Percentiles rank a stretch among this genome's conserved stretches.
Conservation (phyloP, 2,797 vertebrate species). For the Clarias laeviceps region DNA sequence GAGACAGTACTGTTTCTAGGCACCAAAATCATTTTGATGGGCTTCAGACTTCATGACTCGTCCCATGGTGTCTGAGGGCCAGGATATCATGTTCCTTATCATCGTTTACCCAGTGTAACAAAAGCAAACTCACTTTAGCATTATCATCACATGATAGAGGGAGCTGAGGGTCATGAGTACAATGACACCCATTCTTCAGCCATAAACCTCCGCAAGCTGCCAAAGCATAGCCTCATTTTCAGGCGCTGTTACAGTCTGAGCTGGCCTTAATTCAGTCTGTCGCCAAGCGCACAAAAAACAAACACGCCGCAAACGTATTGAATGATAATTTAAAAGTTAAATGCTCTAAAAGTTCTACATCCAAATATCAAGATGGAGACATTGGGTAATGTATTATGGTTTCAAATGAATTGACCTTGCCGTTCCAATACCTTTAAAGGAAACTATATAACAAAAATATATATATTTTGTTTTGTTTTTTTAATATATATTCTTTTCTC, state of each 20-base stretch:
- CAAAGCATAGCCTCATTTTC: conserved; percentile 39
- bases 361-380: neutral
- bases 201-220: conserved; percentile 46
- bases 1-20: neutral
- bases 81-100: neutral
- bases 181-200: conserved; percentile 63
- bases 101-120: conserved; percentile 4
- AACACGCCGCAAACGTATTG: neutral
- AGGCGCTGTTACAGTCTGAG: neutral
- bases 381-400: no score
- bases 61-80: neutral
- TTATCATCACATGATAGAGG: conserved; percentile 40
- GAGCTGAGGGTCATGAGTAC: conserved; percentile 56
- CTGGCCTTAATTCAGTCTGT: conserved; percentile 7
- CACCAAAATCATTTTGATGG: neutral
- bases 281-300: neutral
- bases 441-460: neutral
- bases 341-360: no score
- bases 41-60: neutral
- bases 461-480: no score
- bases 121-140: conserved; percentile 32
- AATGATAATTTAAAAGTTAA: no score
- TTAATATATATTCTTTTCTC: no score
- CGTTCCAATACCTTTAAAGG: neutral
- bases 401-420: neutral